Percentiles rank a stretch among this genome's conserved stretches.
phyloP scores from a whole-genome alignment of 2,113 vertebrate species.

The Ameiurus melas region DNA sequence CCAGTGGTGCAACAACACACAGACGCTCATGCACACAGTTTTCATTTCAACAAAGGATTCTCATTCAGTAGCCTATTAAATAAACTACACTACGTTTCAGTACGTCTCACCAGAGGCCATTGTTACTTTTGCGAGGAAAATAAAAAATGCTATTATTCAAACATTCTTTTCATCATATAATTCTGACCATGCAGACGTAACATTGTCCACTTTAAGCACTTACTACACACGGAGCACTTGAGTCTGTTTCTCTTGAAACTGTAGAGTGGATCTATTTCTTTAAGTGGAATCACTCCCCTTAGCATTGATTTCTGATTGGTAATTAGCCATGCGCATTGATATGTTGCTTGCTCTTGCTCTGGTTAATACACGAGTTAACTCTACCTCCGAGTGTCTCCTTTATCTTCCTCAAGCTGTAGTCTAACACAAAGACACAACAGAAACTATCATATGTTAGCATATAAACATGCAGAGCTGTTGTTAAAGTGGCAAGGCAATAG shows the following conservation, averaged over 20 bases:
- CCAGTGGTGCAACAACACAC: slow-evolving; percentile 15
- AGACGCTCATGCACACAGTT: not conserved
- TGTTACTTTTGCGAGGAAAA: not conserved
- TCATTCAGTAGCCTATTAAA: slow-evolving; percentile 3
- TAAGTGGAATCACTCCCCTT: no score
- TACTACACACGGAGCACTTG: not conserved
- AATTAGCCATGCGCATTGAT: no score
- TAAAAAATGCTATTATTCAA: not conserved
- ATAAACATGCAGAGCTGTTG: not conserved
- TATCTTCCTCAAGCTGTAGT: no score
- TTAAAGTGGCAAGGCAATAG: not conserved
- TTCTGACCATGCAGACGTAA: not conserved
- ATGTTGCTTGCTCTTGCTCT: no score
- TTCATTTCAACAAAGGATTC: slow-evolving; percentile 8
- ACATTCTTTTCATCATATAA: not conserved
- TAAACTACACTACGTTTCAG: not conserved
- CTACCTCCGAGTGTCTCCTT: no score
- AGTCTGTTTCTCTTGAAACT: not conserved
- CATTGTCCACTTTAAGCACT: not conserved
- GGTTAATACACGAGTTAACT: no score
- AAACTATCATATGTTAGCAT: not conserved
- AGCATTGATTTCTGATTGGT: no score
- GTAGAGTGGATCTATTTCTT: no score
- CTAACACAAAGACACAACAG: no score
- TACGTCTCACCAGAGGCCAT: not conserved